Evolutionary conservation across 2,888 invertebrate species (phyloP).

Genomic region (Tubiluchus corallicola): DNA sequence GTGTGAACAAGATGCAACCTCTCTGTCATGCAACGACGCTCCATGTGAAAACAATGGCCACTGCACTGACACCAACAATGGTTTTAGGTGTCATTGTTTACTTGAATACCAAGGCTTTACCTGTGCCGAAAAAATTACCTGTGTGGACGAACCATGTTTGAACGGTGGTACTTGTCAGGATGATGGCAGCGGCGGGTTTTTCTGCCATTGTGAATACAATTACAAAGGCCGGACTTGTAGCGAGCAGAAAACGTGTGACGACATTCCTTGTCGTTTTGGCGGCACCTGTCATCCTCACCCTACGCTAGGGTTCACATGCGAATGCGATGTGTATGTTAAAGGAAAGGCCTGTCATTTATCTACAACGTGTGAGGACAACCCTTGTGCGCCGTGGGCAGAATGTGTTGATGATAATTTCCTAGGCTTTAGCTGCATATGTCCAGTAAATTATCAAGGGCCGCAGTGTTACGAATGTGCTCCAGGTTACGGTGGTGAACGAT

Average conservation of each 20-base stretch:
- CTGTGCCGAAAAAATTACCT: background rate
- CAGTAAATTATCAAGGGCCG: constrained; percentile 1
- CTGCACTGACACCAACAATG: background rate
- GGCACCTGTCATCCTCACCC: background rate
- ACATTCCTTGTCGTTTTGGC: background rate
- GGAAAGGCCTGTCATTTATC: constrained; percentile 3
- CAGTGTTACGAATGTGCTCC: background rate
- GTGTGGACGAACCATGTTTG: background rate
- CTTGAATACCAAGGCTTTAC: background rate
- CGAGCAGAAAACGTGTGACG: background rate
- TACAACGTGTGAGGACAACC: background rate
- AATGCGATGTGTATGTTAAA: background rate
- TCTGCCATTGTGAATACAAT: background rate
- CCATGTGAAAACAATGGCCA: background rate
- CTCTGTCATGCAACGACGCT: background rate
- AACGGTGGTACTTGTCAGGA: background rate
- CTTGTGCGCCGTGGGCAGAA: background rate
- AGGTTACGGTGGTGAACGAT: background rate
- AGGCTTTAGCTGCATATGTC: background rate
- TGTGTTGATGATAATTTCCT: background rate
- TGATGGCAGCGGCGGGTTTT: background rate
- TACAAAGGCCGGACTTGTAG: background rate
- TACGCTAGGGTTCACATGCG: background rate
- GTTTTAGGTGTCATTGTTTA: background rate
- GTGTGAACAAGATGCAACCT: background rate